Evolutionary conservation across 2,888 invertebrate genomes (phyloP), one percentile per base, ranked within the genome.

Genomic region (Diarsia dahlii): DNA sequence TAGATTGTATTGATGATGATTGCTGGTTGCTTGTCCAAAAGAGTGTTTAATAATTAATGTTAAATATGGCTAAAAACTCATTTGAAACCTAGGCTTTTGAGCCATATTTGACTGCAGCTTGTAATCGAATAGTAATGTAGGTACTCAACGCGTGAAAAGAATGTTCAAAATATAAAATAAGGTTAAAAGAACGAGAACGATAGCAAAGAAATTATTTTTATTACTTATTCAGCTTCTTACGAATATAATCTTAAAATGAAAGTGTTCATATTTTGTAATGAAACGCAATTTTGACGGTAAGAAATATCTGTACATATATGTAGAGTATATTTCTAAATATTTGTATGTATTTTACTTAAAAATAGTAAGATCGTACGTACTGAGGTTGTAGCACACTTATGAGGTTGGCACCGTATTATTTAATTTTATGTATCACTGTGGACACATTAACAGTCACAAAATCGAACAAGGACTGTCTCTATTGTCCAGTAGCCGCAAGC

Each of bases 221-320:
- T 78, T 77, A 85, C 62, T 77, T 84, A 67, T 81, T 75, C 87
- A 73, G 77, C 82, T 86, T 81, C 66, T 71, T 80, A 84, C 54
- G 72, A 74, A 80, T 62, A 71, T 83, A 84, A 50, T 60, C 60
- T 76, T 72, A 83, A 84, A 69, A 84, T 74, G 62, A 80, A 91
- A 90, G 93, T 93, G 92, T 93, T 93, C 92, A 92, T 93, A 93
- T 93, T 94, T 94, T 92, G 88, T 87, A 87, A 80, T 72, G 78
- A 77, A 82, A 76, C 69, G 80, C 84, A 78, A 81, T 81, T 85
- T 89, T 84, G 82, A 87, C 80, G 81, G 64, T 80, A 72, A 84
- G 80, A 78, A 81, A 77, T 86, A 75, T 58, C 74, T 86, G 76
- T 81, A 81, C 71, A 84, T 80, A 78, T 34, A 66, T 73, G 71